These are phyloP conservation scores for Brachionus plicatilis DNA, from an alignment of 1,140 invertebrate genomes.

Conservation along the genomic window DNA sequence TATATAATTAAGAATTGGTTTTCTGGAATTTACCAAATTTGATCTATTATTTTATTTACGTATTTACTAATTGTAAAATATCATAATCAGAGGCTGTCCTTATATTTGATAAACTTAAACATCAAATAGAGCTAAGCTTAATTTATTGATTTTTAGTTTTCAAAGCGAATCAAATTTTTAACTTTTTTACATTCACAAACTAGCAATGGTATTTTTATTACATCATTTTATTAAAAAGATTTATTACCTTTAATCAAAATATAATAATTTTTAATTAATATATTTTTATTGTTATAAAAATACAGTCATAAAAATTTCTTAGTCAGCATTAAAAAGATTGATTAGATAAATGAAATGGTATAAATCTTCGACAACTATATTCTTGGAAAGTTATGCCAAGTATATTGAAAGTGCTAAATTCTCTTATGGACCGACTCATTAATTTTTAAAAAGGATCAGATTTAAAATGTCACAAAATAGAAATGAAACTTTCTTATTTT, in stretches of 20 bases:
- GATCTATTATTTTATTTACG: not conserved
- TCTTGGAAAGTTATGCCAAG: not conserved
- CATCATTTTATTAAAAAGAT: not conserved
- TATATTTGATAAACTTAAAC: not conserved
- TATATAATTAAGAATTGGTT: not conserved
- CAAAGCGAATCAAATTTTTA: not conserved
- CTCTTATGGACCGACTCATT: not conserved
- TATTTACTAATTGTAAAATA: not conserved
- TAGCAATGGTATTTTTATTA: not conserved
- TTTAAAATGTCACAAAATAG: not conserved
- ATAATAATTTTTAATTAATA: not conserved
- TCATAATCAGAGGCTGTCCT: not conserved
- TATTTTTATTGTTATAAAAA: too few species aligned
- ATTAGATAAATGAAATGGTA: not conserved
- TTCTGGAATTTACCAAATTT: not conserved
- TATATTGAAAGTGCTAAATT: not conserved
- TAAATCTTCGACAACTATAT: not conserved
- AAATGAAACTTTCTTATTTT: not conserved
- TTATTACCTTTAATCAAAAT: not conserved
- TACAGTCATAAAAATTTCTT: too few species aligned
- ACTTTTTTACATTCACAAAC: not conserved
- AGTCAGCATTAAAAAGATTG: not conserved
- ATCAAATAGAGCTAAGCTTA: not conserved
- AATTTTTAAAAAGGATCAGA: not conserved
- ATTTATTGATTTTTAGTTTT: too few species aligned